A percentile compares a stretch with the other conserved stretches of the same genome.
Conservation (phyloP, 2,888 invertebrate genomes). For the Patella depressa region DNA sequence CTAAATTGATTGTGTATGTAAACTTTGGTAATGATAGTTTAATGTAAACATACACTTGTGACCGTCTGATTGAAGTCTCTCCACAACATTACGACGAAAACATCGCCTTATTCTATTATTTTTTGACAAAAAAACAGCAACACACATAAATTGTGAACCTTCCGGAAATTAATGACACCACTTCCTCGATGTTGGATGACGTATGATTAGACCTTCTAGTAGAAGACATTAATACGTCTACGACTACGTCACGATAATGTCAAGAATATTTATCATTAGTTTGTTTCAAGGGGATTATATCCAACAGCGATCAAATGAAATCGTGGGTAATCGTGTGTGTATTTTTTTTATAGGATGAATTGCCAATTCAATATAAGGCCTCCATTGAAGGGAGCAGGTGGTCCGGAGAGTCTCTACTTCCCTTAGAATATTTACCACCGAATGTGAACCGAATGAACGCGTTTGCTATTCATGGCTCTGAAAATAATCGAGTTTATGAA, state of each 20-base stretch:
- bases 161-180: too few relatives aligned
- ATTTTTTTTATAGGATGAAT: slow-evolving; percentile 56
- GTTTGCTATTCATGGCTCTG: slow-evolving; percentile 74
- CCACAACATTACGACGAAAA: too few relatives aligned
- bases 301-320: neutral
- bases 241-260: too few relatives aligned
- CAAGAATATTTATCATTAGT: too few relatives aligned
- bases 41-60: too few relatives aligned
- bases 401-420: slow-evolving; percentile 71
- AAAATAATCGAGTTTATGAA: slow-evolving; percentile 70
- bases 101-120: neutral
- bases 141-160: neutral
- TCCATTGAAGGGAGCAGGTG: slow-evolving; percentile 66
- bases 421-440: slow-evolving; percentile 73
- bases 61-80: too few relatives aligned
- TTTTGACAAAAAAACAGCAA: neutral
- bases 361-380: slow-evolving; percentile 65
- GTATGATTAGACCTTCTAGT: too few relatives aligned
- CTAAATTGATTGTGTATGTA: neutral
- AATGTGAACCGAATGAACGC: slow-evolving; percentile 73
- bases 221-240: too few relatives aligned
- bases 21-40: too few relatives aligned
- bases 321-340: slow-evolving; percentile 13
- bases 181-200: too few relatives aligned
- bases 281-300: too few relatives aligned